Base-by-base conservation (phyloP, 1,140 invertebrate species). In the Liolophura sinensis region DNA sequence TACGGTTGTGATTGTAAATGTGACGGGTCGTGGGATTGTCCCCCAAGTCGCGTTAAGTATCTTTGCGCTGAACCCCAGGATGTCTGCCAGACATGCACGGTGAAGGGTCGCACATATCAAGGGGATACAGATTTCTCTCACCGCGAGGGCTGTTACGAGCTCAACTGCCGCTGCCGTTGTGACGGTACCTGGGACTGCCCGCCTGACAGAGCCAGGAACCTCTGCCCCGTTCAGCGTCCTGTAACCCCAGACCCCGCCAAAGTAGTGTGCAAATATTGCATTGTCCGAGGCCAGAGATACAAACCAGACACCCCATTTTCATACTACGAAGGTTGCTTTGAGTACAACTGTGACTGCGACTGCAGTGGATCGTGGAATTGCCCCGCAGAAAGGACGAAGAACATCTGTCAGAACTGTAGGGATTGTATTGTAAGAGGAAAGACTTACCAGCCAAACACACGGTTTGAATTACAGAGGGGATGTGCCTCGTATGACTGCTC, bases 1-100 rank as follows among this genome's bases (percentile, higher is more conserved):
- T 77, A 74, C 49, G 72, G 67, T 22, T 78, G 76, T 60, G 65
- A 76, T 22, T 78, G 76, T 61, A 66, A 67, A 51, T 75, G 72
- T 59, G 71, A 78, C 63, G 76, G 76, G 18, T 4, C 31, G 31
- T 40, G 31, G 31, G 31, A 40, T 3, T 40, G 31, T 40, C 31
- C 31, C 31, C 31, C 31, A 40, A 40, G 31, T 3, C 31, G 31
- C 31, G 31, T 40, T 3, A 40, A 40, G 31, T 40, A 40, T 9
- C 31, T 40, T 3, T 40, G 31, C 9, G 31, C 31, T 7, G 18
- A 40, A 9, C 31, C 31, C 9, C 31, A 40, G 9, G 31, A 40
- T 9, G 9, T 3, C 3, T 40, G 31, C 31, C 31, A 40, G 31
- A 40, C 31, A 5, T 40, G 31, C 31, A 40, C 3, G 31, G 31